Conservation (phyloP, 2,113 vertebrate species). For the Micronycteris hirsuta region DNA sequence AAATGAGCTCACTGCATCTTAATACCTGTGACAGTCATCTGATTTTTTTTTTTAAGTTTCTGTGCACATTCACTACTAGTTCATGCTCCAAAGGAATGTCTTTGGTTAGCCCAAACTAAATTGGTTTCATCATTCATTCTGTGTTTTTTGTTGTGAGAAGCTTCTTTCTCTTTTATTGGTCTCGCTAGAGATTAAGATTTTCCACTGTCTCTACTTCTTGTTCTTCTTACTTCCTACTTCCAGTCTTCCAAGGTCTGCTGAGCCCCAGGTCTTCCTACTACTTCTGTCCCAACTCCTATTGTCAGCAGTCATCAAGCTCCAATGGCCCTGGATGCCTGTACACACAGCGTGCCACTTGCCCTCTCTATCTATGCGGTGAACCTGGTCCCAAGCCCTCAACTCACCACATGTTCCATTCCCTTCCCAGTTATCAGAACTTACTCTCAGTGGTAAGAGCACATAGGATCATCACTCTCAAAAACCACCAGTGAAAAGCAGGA, state of each 20-base stretch:
- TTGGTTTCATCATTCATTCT: neutral
- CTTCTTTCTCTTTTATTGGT: neutral
- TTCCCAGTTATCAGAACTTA: neutral
- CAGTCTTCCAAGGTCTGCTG: neutral
- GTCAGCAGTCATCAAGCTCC: neutral
- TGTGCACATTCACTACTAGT: neutral
- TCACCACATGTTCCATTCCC: neutral
- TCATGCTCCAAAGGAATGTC: neutral
- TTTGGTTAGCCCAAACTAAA: neutral
- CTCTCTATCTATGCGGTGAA: neutral
- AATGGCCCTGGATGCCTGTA: neutral
- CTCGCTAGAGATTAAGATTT: neutral
- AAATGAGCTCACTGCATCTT: neutral
- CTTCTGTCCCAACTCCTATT: neutral
- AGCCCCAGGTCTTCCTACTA: neutral
- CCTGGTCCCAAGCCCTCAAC: neutral
- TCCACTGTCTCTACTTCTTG: neutral
- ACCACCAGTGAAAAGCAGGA: neutral
- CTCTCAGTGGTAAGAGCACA: neutral
- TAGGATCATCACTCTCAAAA: neutral
- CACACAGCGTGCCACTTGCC: neutral
- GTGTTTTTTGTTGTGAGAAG: neutral
- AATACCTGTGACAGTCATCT: neutral
- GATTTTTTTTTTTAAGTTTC: slow-evolving; percentile 33
- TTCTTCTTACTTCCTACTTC: neutral